phyloP scores from a whole-genome alignment of 2,888 invertebrate genomes.

The Pterobdella sp. region DNA sequence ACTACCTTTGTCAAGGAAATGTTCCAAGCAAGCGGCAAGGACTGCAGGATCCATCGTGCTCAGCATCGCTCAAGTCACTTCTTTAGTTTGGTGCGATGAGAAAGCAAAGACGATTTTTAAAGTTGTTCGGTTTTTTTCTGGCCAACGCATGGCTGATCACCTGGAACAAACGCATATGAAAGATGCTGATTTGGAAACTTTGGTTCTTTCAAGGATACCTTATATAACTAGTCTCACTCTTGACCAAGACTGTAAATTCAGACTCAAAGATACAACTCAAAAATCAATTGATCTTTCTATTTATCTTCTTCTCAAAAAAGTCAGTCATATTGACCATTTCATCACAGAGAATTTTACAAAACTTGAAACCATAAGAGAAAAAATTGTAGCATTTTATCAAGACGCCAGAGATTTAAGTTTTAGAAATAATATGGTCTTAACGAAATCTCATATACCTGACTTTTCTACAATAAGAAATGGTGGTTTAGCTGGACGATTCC shows the following conservation, averaged over 20 bases:
- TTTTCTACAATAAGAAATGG: conserved; percentile 28
- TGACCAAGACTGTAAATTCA: conserved; percentile 35
- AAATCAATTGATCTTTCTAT: conserved; percentile 4
- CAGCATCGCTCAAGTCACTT: conserved; percentile 33
- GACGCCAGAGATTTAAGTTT: conserved; percentile 37
- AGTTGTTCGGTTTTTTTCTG: conserved; percentile 36
- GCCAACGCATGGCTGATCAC: conserved; percentile 30
- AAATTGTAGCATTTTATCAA: conserved; percentile 35
- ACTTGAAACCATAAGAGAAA: conserved; percentile 34
- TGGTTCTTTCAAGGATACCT: conserved; percentile 36
- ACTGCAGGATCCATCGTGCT: conserved; percentile 33
- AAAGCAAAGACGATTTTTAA: conserved; percentile 33
- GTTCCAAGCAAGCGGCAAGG: conserved; percentile 32
- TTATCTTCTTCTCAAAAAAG: conserved; percentile 31
- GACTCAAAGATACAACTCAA: conserved; percentile 32
- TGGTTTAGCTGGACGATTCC: conserved; percentile 21
- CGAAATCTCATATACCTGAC: conserved; percentile 35
- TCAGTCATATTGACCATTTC: conserved; percentile 37
- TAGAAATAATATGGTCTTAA: conserved; percentile 34
- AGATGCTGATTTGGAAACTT: conserved; percentile 36
- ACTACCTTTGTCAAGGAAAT: conserved; percentile 34
- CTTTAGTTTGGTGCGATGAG: conserved; percentile 36
- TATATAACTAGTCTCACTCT: conserved; percentile 36
- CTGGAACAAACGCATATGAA: conserved; percentile 31
- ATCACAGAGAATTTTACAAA: conserved; percentile 32